Evolutionary conservation across 2,113 vertebrate species (phyloP).

Genomic region (Elanoides forficatus): DNA sequence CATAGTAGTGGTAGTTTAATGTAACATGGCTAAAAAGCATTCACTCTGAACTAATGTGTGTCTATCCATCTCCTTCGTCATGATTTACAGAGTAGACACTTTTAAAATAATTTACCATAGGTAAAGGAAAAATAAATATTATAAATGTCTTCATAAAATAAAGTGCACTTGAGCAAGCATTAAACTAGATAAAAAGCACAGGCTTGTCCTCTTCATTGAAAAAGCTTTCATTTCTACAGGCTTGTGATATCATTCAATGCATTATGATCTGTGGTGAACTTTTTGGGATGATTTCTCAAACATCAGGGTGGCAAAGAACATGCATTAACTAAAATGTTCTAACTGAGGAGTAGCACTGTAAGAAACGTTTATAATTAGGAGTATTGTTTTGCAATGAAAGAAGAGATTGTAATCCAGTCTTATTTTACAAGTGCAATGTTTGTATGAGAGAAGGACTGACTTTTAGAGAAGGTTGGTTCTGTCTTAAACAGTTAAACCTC

Average conservation of each 20-base stretch:
- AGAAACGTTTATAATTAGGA: background rate
- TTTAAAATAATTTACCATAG: background rate
- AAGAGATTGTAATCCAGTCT: background rate
- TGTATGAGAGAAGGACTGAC: background rate
- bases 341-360: background rate
- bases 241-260: background rate
- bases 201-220: background rate
- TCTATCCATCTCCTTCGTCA: background rate
- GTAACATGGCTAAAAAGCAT: background rate
- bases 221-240: background rate
- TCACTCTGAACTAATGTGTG: background rate
- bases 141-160: background rate
- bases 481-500: background rate
- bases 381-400: background rate
- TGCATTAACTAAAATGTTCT: background rate
- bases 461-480: background rate
- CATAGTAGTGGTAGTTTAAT: background rate
- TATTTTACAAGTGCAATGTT: background rate
- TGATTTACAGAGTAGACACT: background rate
- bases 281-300: background rate
- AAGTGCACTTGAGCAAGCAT: background rate
- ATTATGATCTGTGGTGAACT: background rate
- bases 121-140: background rate
- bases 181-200: background rate
- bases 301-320: background rate